Base-by-base conservation (phyloP, 2,888 invertebrate species). In the Sacculina carcini region DNA sequence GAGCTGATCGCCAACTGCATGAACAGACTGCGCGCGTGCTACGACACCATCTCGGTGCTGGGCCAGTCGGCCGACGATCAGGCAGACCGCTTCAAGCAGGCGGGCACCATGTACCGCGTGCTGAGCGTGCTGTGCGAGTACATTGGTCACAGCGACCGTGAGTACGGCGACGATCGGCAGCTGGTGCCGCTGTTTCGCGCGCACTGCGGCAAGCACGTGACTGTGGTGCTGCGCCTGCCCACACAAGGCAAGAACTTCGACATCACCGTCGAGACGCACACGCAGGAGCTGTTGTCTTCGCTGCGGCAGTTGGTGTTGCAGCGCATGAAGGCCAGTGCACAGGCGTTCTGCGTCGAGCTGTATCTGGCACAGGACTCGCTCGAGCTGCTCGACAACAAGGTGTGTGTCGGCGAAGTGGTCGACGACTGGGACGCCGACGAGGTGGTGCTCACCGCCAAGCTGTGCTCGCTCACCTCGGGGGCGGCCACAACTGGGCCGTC, bases 91-190 rank as follows among this genome's bases (percentile, higher is more conserved):
- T 71, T 78, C 51, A 66, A 70, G 59, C 68, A 72, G 52, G 83
- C 83, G 64, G 78, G 80, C 6, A 75, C 78, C 54, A 86, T 92
- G 79, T 85, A 85, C 66, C 76, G 92, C 58, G 82, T 94, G 51
- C 75, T 94, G 66, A 82, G 85, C 67, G 89, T 92, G 62, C 73
- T 94, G 62, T 82, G 85, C 65, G 92, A 92, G 69, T 94, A 94
- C 65, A 77, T 94, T 56, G 81, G 50, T 10, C 57, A 58, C 42
- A 57, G 58, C 54, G 58, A 58, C 47, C 66, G 66, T 52, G 65
- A 66, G 32, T 67, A 65, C 58, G 64, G 78, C 48, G 83, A 83
- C 36, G 92, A 94, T 65, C 72, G 94, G 57, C 79, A 80, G 62
- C 79, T 85, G 61, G 69, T 92, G 60, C 90, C 92, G 24, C 74